Percentiles rank a stretch among this genome's conserved stretches.
phyloP scores from a whole-genome alignment of 37 sponge, comb jelly and placozoan species.

The Theonella swinhoei region DNA sequence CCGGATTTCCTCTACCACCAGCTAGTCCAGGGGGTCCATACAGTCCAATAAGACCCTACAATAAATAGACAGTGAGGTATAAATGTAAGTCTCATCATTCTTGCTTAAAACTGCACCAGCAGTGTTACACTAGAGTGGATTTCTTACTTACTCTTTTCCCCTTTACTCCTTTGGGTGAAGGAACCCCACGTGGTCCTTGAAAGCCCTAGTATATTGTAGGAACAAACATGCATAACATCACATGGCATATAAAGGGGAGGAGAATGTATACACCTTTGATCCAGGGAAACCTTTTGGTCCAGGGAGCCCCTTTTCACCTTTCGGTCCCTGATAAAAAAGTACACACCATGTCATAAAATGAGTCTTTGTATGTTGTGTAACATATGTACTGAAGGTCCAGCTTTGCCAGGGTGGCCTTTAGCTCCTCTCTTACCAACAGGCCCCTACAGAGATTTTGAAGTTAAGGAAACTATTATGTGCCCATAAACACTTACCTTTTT shows the following conservation, averaged over 20 bases:
- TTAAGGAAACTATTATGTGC: too few relatives aligned
- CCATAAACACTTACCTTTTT: too few relatives aligned
- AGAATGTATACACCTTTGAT: background rate
- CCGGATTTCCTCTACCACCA: background rate
- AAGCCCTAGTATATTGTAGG: constrained; percentile 15
- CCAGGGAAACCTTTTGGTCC: constrained; percentile 46
- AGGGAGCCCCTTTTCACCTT: constrained; percentile 8
- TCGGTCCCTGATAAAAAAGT: constrained; percentile 2
- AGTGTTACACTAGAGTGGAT: too few relatives aligned
- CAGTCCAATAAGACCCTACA: background rate
- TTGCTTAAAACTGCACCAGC: too few relatives aligned
- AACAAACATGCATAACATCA: too few relatives aligned
- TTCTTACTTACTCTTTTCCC: constrained; percentile 39
- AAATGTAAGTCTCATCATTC: background rate
- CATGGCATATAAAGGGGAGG: too few relatives aligned
- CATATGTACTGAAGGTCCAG: constrained; percentile 16
- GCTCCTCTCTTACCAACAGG: background rate
- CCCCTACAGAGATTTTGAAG: too few relatives aligned
- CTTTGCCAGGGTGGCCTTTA: background rate
- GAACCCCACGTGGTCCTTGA: constrained; percentile 32
- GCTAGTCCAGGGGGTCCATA: background rate
- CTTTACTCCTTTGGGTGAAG: constrained; percentile 41
- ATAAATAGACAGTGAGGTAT: background rate
- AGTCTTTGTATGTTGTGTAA: background rate
- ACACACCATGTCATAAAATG: too few relatives aligned